Percentiles rank a stretch among this genome's conserved stretches.
Evolutionary conservation across 2,888 invertebrate genomes (phyloP).

Genomic region (Gnatocerus cornutus): DNA sequence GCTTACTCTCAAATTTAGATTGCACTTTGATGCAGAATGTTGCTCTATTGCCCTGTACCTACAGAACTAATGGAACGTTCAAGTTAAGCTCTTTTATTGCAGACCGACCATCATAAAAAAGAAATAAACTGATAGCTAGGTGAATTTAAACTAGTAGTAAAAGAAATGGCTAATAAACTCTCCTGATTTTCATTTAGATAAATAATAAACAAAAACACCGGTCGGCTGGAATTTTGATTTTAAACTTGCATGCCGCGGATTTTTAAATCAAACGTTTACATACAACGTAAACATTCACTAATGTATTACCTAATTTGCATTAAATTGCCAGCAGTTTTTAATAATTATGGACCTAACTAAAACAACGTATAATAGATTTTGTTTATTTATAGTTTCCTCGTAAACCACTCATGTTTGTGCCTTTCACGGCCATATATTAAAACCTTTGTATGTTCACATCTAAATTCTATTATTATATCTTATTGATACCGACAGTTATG

Average conservation of each 20-base stretch:
- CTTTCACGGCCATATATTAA: no score
- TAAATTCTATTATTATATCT: no score
- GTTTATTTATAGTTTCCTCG: no score
- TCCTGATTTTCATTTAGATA: slow-evolving; percentile 36
- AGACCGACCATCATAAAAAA: slow-evolving; percentile 26
- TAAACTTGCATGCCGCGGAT: not conserved
- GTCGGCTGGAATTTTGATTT: slow-evolving; percentile 3
- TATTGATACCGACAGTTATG: no score
- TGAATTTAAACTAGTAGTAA: slow-evolving; percentile 31
- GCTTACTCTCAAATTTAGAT: slow-evolving; percentile 40
- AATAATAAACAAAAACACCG: slow-evolving; percentile 20
- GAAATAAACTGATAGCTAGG: slow-evolving; percentile 28
- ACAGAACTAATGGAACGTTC: slow-evolving; percentile 38
- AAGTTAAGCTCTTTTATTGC: slow-evolving; percentile 33
- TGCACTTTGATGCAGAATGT: slow-evolving; percentile 33
- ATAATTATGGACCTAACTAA: no score
- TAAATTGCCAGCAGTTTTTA: no score
- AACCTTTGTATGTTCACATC: no score
- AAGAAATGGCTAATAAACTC: slow-evolving; percentile 33
- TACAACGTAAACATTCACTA: no score
- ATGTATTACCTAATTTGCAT: no score
- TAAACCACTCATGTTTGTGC: no score
- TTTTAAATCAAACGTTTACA: not conserved
- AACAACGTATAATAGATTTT: no score
- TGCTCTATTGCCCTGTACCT: slow-evolving; percentile 8